Evolutionary conservation across 2,888 invertebrate species (phyloP), one percentile per base, ranked within the genome.

Genomic region (Peribatodes rhomboidaria): DNA sequence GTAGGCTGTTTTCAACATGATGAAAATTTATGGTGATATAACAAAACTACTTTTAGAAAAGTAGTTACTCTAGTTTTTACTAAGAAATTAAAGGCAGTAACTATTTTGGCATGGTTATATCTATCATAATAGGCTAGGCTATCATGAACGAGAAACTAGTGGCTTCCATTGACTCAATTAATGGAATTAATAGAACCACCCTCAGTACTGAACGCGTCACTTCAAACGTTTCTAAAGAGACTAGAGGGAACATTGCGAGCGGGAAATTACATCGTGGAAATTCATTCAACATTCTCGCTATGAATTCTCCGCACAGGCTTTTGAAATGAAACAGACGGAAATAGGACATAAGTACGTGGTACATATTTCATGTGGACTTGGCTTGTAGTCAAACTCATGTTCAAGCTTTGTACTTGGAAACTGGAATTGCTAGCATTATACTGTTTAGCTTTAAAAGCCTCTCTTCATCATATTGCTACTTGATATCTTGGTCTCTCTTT

Each of bases 221-320:
- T 50, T 41, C 10, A 50, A 58, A 58, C 50, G 20, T 58, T 58
- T 16, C 58, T 9, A 13, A 10, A 20, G 49, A 44, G 44, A 44
- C 44, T 13, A 16, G 41, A 41, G 6, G 14, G 14, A 16, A 41
- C 16, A 18, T 10, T 44, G 10, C 20, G 18, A 39, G 41, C 41
- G 10, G 20, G 39, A 58, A 42, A 46, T 56, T 37, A 41, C 49
- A 31, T 13, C 20, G 20, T 20, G 18, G 10, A 11, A 44, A 44
- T 20, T 13, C 44, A 44, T 44, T 22, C 20, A 20, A 14, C 41
- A 44, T 44, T 44, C 44, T 44, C 20, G 44, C 44, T 20, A 13
- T 13, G 20, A 44, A 11, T 44, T 22, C n/a, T 16, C 10, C 20
- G 4, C 44, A 13, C 9, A 0, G 42, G 20, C 44, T 41, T 44